phyloP scores from a whole-genome alignment of 2,888 invertebrate species.

The Drosophila atripex region DNA sequence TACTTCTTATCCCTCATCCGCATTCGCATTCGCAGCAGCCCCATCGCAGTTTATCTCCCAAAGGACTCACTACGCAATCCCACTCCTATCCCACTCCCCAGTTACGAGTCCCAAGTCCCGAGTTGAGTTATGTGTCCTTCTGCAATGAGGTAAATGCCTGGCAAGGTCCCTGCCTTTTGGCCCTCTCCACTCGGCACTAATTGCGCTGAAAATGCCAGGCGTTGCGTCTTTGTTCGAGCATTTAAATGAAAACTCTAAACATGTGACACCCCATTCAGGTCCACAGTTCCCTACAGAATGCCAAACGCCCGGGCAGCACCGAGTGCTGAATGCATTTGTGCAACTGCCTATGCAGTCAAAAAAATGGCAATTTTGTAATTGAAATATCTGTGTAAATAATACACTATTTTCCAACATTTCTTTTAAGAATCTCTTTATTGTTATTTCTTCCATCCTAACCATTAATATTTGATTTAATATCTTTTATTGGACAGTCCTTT shows the following conservation, averaged over 20 bases:
- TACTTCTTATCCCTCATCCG: conserved; percentile 17
- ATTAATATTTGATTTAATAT: not conserved
- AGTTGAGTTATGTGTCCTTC: conserved; percentile 39
- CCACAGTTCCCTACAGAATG: conserved; percentile 31
- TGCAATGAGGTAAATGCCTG: conserved; percentile 46
- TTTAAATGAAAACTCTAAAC: conserved; percentile 51
- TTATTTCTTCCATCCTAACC: too few relatives aligned
- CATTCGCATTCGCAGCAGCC: not conserved
- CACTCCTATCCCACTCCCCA: not conserved
- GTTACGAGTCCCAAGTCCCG: not conserved
- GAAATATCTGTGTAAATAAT: not conserved
- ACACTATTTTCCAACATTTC: too few relatives aligned
- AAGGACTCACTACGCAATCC: conserved; percentile 22
- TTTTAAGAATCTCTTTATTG: not conserved
- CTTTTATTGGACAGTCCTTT: not conserved
- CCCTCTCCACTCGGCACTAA: conserved; percentile 38
- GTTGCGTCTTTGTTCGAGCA: conserved; percentile 34
- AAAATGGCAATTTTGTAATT: not conserved
- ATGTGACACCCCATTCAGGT: conserved; percentile 54
- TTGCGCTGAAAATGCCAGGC: conserved; percentile 42
- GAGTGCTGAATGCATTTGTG: conserved; percentile 33
- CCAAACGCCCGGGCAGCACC: conserved; percentile 39
- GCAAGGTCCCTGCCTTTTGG: conserved; percentile 25
- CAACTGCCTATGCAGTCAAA: conserved; percentile 3
- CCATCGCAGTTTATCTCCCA: not conserved